These are phyloP conservation scores for Tyto alba DNA, from an alignment of 2,113 vertebrate genomes.

Conservation along the genomic window DNA sequence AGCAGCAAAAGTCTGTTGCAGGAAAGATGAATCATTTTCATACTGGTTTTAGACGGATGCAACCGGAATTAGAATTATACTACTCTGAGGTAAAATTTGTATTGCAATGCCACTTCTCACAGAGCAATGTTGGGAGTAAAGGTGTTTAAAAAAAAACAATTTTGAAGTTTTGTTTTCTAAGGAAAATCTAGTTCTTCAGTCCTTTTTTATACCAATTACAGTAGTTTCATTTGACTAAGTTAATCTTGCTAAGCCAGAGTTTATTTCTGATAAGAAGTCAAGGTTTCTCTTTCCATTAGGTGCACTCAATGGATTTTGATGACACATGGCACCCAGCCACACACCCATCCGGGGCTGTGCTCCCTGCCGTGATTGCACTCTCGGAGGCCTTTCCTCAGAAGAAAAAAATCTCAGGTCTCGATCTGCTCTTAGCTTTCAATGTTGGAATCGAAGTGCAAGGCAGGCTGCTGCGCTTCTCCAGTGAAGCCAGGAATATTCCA, in stretches of 20 bases:
- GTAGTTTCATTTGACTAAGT: background rate
- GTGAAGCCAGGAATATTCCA: conserved; percentile 87
- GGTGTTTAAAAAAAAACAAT: background rate
- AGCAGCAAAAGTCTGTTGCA: background rate
- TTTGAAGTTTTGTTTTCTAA: background rate
- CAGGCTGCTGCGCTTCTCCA: conserved; percentile 85
- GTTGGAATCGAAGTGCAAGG: conserved; percentile 92
- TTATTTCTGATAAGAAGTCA: background rate
- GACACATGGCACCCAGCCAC: conserved; percentile 97
- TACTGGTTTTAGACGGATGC: background rate
- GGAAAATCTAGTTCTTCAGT: background rate
- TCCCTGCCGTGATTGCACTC: conserved; percentile 82
- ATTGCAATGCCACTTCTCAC: background rate
- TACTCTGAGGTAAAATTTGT: background rate
- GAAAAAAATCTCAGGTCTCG: conserved; percentile 78
- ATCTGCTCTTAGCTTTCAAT: conserved; percentile 90
- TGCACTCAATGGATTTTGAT: conserved; percentile 96
- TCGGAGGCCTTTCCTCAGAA: conserved; percentile 72
- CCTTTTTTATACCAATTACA: background rate
- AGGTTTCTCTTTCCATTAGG: conserved; percentile 59
- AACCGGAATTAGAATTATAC: background rate
- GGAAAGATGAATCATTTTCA: background rate
- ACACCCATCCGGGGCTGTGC: conserved; percentile 88
- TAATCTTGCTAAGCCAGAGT: background rate
- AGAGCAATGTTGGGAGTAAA: background rate